Evolutionary conservation across 2,888 invertebrate species (phyloP), one percentile per base, ranked within the genome.

Genomic region (Megastigmus dorsalis): DNA sequence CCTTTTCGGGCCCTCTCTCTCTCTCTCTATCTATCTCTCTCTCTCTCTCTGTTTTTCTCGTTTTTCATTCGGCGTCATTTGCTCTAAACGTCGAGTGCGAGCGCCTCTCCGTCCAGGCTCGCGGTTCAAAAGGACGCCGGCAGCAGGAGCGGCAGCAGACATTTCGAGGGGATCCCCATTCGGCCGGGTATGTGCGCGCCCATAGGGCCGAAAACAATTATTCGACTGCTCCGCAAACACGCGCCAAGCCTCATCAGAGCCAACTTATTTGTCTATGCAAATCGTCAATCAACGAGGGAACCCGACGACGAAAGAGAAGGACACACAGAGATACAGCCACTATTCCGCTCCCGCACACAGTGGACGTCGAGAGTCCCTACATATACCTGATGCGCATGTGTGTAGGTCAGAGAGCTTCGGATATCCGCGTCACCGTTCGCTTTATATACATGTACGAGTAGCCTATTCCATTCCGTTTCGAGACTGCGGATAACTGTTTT

Each of bases 211-310:
- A 81, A 83, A 83, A 83, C 84, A 84, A 84, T 83, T 82, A 80
- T 80, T 80, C 79, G 76, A 80, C 79, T 78, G 79, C 78, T 81
- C 66, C 70, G 77, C 78, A 81, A 81, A 81, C 78, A 83, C 76
- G 68, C 77, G 71, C 13, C 77, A 77, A 79, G 80, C 80, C 80
- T 84, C 85, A 82, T 85, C 84, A 81, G 82, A 79, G 81, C 79
- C 78, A 80, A 84, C 86, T 84, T 86, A 87, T 87, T 87, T 87
- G 84, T 83, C 83, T 87, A 87, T 87, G 87, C 85, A 87, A 87
- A 87, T 86, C 82, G 83, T 82, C 83, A 83, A 86, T 87, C 85
- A 84, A 85, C 84, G 82, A 78, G 65, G 57, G 59, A n/a, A n/a
- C 36, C 26, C 7, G 52, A 57, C 38, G 45, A 30, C 28, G 5